Percentiles rank a stretch among this genome's conserved stretches.
Evolutionary conservation across 2,888 invertebrate genomes (phyloP).

Genomic region (Ernsta delagoae): DNA sequence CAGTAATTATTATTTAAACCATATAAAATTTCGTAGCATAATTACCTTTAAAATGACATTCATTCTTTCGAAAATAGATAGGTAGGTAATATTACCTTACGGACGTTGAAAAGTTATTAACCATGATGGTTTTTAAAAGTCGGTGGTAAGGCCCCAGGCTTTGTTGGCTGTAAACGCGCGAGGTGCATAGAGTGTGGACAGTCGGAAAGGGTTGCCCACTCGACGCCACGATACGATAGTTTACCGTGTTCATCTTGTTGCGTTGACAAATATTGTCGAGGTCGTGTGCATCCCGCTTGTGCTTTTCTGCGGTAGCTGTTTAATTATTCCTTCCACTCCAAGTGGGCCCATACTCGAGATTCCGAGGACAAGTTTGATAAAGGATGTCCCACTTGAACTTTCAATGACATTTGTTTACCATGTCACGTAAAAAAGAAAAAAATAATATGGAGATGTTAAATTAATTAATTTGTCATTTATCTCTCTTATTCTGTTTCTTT

Average conservation of each 20-base stretch:
- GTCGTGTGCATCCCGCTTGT: conserved; percentile 52
- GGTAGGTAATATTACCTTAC: too few species aligned
- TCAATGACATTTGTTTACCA: not conserved
- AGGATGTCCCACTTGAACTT: conserved; percentile 7
- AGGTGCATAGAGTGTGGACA: not conserved
- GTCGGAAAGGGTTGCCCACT: conserved; percentile 73
- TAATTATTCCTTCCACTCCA: conserved; percentile 42
- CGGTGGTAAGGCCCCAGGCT: too few species aligned
- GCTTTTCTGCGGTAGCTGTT: conserved; percentile 44
- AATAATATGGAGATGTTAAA: not conserved
- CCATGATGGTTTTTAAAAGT: too few species aligned
- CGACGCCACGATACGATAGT: conserved; percentile 71
- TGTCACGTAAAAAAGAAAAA: conserved; percentile 12
- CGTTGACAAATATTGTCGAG: conserved; percentile 68
- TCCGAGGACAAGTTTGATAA: conserved; percentile 21
- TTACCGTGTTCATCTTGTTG: conserved; percentile 73
- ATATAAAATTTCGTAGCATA: too few species aligned
- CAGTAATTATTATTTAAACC: too few species aligned
- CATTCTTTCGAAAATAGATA: too few species aligned
- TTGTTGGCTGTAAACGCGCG: too few species aligned
- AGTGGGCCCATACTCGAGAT: conserved; percentile 4
- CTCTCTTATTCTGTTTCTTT: too few species aligned
- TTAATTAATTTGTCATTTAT: not conserved
- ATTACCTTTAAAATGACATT: too few species aligned
- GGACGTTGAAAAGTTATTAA: too few species aligned